Evolutionary conservation across 2,888 invertebrate genomes (phyloP).

Genomic region (Carterocephalus palaemon): DNA sequence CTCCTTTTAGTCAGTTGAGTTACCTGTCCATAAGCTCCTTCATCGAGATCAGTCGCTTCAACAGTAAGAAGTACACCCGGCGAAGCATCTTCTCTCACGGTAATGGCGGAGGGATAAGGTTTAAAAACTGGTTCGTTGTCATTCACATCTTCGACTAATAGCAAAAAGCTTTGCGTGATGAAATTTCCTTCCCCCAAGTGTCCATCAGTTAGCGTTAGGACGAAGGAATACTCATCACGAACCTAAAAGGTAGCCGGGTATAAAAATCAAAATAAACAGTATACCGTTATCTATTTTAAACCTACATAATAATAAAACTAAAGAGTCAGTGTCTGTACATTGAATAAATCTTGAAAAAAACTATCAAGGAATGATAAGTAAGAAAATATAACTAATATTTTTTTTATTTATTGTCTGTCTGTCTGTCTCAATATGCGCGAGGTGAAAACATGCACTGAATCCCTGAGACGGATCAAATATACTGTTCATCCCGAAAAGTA

Average conservation of each 20-base stretch:
- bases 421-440: neutral
- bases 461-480: too few species aligned
- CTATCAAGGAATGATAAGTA: neutral
- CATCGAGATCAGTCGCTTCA: constrained; percentile 93
- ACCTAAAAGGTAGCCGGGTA: constrained; percentile 79
- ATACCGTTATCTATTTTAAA: too few species aligned
- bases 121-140: constrained; percentile 94
- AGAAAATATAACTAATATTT: neutral
- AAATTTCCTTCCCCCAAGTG: constrained; percentile 91
- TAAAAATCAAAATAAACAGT: too few species aligned
- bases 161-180: constrained; percentile 92
- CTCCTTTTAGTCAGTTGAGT: too few species aligned
- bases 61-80: constrained; percentile 87
- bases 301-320: too few species aligned
- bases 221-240: constrained; percentile 92
- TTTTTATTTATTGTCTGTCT: too few species aligned
- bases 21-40: constrained; percentile 94
- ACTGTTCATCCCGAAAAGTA: too few species aligned
- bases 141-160: constrained; percentile 94
- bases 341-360: too few species aligned
- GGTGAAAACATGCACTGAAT: too few species aligned
- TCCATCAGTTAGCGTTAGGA: constrained; percentile 93
- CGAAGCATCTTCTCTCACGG: constrained; percentile 87
- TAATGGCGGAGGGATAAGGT: constrained; percentile 89
- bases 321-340: too few species aligned